Percentiles rank a stretch among this genome's conserved stretches.
These are phyloP conservation scores for Cyrtonyx montezumae DNA, from an alignment of 2,113 vertebrate species.

Conservation along the genomic window DNA sequence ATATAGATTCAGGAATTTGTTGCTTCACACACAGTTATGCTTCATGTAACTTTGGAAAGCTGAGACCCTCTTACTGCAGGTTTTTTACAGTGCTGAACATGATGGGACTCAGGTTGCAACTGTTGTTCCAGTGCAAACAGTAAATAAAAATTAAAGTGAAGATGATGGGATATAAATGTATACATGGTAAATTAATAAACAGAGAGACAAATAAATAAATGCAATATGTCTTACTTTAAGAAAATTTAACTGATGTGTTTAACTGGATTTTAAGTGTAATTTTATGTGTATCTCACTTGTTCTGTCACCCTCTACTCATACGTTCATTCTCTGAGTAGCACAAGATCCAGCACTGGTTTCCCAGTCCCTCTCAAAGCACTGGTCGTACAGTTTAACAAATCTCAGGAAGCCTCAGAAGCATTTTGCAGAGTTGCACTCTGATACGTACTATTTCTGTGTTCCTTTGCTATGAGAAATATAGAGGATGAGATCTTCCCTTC, in stretches of 20 bases:
- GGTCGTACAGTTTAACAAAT: background rate
- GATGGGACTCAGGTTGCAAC: background rate
- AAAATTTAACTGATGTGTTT: background rate
- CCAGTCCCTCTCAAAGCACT: background rate
- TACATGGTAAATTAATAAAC: background rate
- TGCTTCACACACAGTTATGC: background rate
- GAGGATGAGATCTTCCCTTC: background rate
- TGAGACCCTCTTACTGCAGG: background rate
- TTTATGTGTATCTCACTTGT: background rate
- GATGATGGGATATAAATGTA: background rate
- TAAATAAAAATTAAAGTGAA: background rate
- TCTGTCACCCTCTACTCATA: background rate
- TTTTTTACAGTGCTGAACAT: background rate
- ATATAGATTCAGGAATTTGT: accelerated
- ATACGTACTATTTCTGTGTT: background rate
- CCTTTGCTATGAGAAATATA: background rate
- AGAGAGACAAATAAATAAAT: background rate
- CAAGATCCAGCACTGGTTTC: background rate
- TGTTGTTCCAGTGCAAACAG: background rate
- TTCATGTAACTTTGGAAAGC: background rate
- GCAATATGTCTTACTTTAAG: background rate
- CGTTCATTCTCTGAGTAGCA: background rate
- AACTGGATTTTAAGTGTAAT: background rate
- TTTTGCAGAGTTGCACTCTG: background rate
- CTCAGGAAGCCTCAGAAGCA: background rate